Evolutionary conservation across 2,113 vertebrate species (phyloP).

Genomic region (Solea solea): DNA sequence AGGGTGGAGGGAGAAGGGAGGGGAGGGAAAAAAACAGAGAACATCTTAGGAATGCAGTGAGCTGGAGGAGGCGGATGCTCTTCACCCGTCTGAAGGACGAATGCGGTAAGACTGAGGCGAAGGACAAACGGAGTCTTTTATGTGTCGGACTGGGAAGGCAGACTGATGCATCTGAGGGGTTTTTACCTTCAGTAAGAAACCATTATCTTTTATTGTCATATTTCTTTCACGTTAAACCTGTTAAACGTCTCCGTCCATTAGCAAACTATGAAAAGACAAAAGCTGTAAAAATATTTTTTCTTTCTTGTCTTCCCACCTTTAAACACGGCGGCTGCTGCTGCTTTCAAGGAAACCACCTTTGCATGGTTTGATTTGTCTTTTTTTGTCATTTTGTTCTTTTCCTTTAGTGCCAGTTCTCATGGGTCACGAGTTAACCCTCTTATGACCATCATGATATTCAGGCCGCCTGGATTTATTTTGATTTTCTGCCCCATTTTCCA

Average conservation of each 20-base stretch:
- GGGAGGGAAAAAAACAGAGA: constrained; percentile 23
- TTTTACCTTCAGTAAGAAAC: constrained; percentile 48
- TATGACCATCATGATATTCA: too few species aligned
- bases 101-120: constrained; percentile 54
- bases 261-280: constrained; percentile 62
- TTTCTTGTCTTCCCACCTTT: constrained; percentile 18
- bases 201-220: constrained; percentile 46
- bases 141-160: constrained; percentile 21
- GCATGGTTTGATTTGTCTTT: constrained; percentile 8
- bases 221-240: constrained; percentile 50
- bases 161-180: constrained; percentile 26
- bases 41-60: constrained; percentile 46
- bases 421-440: too few species aligned
- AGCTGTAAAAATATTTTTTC: constrained; percentile 35
- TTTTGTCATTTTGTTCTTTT: constrained; percentile 14
- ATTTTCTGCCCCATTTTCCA: too few species aligned
- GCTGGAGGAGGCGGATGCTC: constrained; percentile 19
- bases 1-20: not conserved
- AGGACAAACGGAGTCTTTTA: constrained; percentile 55
- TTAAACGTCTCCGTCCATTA: constrained; percentile 26
- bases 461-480: too few species aligned
- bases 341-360: constrained; percentile 59
- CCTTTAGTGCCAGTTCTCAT: constrained; percentile 20
- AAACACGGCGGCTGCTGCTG: constrained; percentile 21
- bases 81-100: constrained; percentile 40